Base-by-base conservation (phyloP, 1,140 invertebrate species). In the Bombus impatiens region DNA sequence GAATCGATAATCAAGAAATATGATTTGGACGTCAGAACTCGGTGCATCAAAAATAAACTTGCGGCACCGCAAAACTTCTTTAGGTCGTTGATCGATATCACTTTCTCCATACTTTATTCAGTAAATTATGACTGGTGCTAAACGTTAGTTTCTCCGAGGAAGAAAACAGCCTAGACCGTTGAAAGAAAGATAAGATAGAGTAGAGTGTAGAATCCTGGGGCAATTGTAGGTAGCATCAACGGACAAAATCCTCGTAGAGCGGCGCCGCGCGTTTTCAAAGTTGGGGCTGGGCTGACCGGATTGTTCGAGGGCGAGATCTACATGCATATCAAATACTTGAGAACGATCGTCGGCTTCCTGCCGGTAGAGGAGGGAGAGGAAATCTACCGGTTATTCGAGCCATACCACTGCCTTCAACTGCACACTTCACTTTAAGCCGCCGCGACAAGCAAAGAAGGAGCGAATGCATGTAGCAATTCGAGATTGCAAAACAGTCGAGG, bases 401-500 rank as follows among this genome's bases (percentile, higher is more conserved):
- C 44, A 32, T 22, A n/a, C 44, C 18, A 57, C 74, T 72, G 57
- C 13, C 80, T 74, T 62, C 70, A 37, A 70, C 75, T 65, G 83
- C 77, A 78, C 47, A 35, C 57, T 82, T 47, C 53, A 71, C 68
- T 90, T 83, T 67, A 40, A 87, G 62, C 32, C 40, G 65, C 67
- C 32, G 70, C 75, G 62, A 47, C 65, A 75, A 88, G 88, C 91
- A 91, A 91, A 93, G 88, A 92, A 92, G 90, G 89, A 92, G 89
- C 88, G 91, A 90, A 70, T 84, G 89, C 80, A 83, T 93, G 87
- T 92, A 86, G 92, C 90, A 92, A 93, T 90, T 89, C 82, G 87
- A 53, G 68, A 92, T 90, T 92, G 91, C 90, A 91, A 92, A 91
- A 93, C 88, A 80, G 86, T 84, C 87, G 91, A 91, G 90, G 89